Percentiles rank a stretch among this genome's conserved stretches.
Evolutionary conservation across 2,888 invertebrate species (phyloP).

Genomic region (Stenchaetothrips biformis): DNA sequence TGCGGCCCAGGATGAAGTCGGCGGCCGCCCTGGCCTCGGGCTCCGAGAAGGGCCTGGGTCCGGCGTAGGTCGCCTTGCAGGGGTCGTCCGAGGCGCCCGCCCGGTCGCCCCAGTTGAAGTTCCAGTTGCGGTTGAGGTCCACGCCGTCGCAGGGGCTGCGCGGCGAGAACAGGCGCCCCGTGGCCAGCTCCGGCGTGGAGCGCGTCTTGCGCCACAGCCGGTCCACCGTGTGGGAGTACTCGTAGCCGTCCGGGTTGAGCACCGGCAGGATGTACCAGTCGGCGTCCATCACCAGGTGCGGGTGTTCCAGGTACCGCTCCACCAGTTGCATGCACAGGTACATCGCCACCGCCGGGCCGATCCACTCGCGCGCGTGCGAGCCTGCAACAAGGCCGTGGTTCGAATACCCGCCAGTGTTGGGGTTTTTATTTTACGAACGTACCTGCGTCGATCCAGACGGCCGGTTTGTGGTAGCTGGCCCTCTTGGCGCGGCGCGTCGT

Average conservation of each 20-base stretch:
- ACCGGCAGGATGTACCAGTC: constrained; percentile 72
- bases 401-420: constrained; percentile 1
- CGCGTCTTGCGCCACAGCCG: constrained; percentile 40
- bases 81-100: constrained; percentile 75
- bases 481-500: not conserved
- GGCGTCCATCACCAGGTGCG: constrained; percentile 43
- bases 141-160: constrained; percentile 62
- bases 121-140: constrained; percentile 83
- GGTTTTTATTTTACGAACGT: too few species aligned
- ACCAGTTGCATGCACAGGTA: constrained; percentile 67
- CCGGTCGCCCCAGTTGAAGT: constrained; percentile 74
- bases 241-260: constrained; percentile 81
- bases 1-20: constrained; percentile 44
- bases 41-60: constrained; percentile 49
- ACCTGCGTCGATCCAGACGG: constrained; percentile 79
- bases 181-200: constrained; percentile 13
- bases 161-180: constrained; percentile 35
- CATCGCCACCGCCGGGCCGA: constrained; percentile 71
- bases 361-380: constrained; percentile 89
- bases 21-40: constrained; percentile 47
- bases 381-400: constrained; percentile 45
- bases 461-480: constrained; percentile 51
- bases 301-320: constrained; percentile 58
- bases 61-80: constrained; percentile 58
- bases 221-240: constrained; percentile 69